Evolutionary conservation across 2,888 invertebrate species (phyloP).

Genomic region (Trissolcus brochymenae): DNA sequence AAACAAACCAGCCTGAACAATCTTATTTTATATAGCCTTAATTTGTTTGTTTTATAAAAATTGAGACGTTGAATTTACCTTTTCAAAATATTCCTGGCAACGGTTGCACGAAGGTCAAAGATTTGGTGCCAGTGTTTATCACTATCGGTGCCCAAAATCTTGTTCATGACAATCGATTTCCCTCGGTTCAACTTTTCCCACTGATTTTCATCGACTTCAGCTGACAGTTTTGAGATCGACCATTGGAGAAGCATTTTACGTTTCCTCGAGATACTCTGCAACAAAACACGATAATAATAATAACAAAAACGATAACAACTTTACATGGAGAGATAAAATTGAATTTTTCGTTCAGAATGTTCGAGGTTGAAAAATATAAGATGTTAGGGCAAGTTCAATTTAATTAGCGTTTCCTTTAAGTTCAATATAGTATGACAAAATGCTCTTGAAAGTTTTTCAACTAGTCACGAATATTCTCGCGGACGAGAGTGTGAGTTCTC

Average conservation of each 20-base stretch:
- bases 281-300: slow-evolving; percentile 15
- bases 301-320: background rate
- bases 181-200: slow-evolving; percentile 39
- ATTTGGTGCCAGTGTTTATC: slow-evolving; percentile 47
- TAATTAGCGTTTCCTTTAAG: no score
- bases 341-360: no score
- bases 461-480: no score
- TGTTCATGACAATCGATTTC: slow-evolving; percentile 37
- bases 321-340: no score
- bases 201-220: slow-evolving; percentile 32
- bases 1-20: no score
- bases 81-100: slow-evolving; percentile 52
- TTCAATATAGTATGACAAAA: no score
- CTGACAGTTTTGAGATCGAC: slow-evolving; percentile 22
- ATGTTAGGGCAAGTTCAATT: no score
- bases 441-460: no score
- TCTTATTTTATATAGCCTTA: no score
- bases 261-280: slow-evolving; percentile 23
- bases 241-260: slow-evolving; percentile 45
- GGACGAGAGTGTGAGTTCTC: no score
- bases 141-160: slow-evolving; percentile 39
- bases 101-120: slow-evolving; percentile 44
- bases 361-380: no score
- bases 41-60: background rate
- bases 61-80: slow-evolving; percentile 14